A percentile compares a stretch with the other conserved stretches of the same genome.
Conservation (phyloP, 2,113 vertebrate genomes). For the Eudyptes chrysolophus region DNA sequence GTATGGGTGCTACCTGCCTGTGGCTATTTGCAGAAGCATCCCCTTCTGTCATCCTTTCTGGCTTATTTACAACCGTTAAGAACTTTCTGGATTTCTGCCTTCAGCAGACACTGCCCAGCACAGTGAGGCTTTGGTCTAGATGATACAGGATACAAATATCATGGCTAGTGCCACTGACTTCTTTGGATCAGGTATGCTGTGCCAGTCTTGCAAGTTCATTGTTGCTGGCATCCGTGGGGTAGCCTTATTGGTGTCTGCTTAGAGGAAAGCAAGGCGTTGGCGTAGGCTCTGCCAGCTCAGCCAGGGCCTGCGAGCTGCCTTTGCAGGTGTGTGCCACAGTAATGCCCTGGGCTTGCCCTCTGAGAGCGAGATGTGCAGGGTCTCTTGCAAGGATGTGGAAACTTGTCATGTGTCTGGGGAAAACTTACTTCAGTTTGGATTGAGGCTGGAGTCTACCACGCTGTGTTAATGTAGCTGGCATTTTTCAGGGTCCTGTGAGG, state of each 20-base stretch:
- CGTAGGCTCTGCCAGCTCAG: not conserved
- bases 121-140: not conserved
- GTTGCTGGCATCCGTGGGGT: not conserved
- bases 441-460: not conserved
- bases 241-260: not conserved
- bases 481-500: not conserved
- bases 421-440: not conserved
- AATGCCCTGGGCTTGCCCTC: not conserved
- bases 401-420: not conserved
- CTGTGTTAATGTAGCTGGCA: not conserved
- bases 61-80: not conserved
- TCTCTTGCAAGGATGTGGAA: not conserved
- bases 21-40: not conserved
- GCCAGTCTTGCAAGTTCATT: not conserved
- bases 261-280: not conserved
- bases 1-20: not conserved
- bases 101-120: not conserved
- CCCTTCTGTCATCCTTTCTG: not conserved
- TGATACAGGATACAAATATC: not conserved
- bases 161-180: not conserved
- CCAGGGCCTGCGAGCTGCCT: not conserved
- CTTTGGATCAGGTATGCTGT: not conserved
- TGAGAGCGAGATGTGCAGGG: rapidly evolving
- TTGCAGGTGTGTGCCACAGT: not conserved
- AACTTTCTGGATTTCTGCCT: not conserved